Percentiles rank a stretch among this genome's conserved stretches.
phyloP scores from a whole-genome alignment of 2,797 vertebrate species.

The Podargus strigoides region DNA sequence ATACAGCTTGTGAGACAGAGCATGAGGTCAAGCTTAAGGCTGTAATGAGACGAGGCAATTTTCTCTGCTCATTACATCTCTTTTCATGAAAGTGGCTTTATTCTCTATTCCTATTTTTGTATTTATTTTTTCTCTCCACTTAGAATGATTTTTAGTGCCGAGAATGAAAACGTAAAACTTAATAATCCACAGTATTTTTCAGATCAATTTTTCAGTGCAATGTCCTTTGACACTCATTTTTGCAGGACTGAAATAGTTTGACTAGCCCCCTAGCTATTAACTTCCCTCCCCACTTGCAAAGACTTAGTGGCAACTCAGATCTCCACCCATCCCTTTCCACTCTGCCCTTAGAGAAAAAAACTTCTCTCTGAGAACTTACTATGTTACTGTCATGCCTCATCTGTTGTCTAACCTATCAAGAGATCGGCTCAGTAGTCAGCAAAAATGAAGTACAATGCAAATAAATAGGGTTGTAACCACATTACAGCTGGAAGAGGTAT shows the following conservation, averaged over 20 bases:
- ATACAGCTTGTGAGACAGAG: background rate
- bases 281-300: background rate
- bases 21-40: constrained; percentile 15
- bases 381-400: background rate
- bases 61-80: constrained; percentile 23
- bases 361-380: background rate
- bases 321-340: background rate
- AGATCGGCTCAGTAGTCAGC: background rate
- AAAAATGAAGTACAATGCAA: background rate
- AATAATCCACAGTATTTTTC: background rate
- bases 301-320: background rate
- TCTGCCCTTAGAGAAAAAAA: background rate
- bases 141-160: background rate
- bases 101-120: constrained; percentile 1
- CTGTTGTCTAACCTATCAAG: background rate
- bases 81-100: constrained; percentile 40
- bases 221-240: background rate
- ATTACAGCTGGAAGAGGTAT: background rate
- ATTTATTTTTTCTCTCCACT: constrained; percentile 17
- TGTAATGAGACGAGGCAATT: constrained; percentile 44
- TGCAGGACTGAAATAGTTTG: background rate
- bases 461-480: background rate
- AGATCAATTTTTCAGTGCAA: background rate
- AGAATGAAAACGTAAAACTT: constrained; percentile 10
- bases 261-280: background rate